Base-by-base conservation (phyloP, 2,797 vertebrate genomes). In the Oreonectes daqikongensis region DNA sequence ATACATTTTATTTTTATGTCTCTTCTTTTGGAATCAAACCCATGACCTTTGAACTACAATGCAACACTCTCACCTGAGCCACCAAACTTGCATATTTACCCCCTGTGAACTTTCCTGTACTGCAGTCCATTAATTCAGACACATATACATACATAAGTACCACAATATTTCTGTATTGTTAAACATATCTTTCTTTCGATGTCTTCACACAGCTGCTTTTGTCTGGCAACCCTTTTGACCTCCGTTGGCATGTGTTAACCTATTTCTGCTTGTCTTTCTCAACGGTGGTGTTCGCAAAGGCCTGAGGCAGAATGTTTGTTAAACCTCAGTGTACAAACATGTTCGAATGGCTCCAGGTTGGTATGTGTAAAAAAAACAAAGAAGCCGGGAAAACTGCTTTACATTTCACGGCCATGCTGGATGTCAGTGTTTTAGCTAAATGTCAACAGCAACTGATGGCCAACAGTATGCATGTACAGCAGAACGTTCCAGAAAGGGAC, bases 141-240 rank as follows among this genome's bases (percentile, higher is more conserved):
- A 28, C 15, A 30, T 17, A 18, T 57, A n/a, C n/a, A 14, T 57
- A 48, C 46, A 57, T 4, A 57, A n/a, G 7, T 42, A 66, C 18
- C 10, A 26, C 0, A 68, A 42, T n/a, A 15, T 48, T 38, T 68
- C 26, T 9, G 20, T 6, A 20, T 67, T 55, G 73, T 67, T 57
- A 74, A 42, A 44, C 18, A 7, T 14, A 60, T 63, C 11, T 7
- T 61, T 69, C 55, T 17, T 20, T 77, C 44, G 0, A 30, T 55
- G 60, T 14, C 22, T 61, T 69, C 22, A 44, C 64, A 67, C 64
- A 44, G 85, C 84, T 88, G 86, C 83, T 65, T 83, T 74, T 85
- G 77, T 85, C 79, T 75, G 82, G 83, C 81, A 72, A 87, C 88
- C 53, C 85, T 80, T 44, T 71, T 42, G 77, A 79, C 78, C 73